Conservation (phyloP, 2,797 vertebrate species). For the Sebastes matsubarae region DNA sequence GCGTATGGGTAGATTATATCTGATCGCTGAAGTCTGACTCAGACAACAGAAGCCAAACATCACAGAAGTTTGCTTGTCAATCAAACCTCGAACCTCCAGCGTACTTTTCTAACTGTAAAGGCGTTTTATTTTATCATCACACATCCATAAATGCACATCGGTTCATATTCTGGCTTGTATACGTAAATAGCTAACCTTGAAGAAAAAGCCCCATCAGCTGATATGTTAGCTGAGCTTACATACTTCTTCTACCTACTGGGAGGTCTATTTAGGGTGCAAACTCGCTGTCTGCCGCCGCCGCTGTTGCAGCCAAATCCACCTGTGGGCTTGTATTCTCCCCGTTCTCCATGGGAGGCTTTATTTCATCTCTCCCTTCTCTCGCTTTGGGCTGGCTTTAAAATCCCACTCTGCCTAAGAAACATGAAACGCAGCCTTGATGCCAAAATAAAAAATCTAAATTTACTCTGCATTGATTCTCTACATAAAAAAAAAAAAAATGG, state of each 20-base stretch:
- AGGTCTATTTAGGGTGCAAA: conserved; percentile 58
- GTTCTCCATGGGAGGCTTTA: conserved; percentile 51
- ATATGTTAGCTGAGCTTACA: conserved; percentile 45
- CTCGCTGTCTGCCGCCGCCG: conserved; percentile 38
- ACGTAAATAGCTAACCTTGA: conserved; percentile 28
- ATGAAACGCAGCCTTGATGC: conserved; percentile 15
- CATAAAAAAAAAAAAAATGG: conserved; percentile 16
- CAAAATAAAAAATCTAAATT: conserved; percentile 39
- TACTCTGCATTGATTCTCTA: conserved; percentile 7
- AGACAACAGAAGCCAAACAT: conserved; percentile 26
- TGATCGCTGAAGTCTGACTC: background rate
- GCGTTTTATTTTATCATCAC: background rate
- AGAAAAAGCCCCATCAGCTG: conserved; percentile 41
- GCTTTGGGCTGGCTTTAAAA: conserved; percentile 47
- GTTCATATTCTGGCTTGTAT: background rate
- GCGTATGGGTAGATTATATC: conserved; percentile 26
- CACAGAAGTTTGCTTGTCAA: conserved; percentile 1
- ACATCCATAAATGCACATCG: background rate
- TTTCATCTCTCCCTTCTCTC: conserved; percentile 52
- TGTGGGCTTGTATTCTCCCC: conserved; percentile 44
- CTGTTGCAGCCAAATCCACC: conserved; percentile 47
- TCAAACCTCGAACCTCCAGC: background rate
- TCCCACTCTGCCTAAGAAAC: conserved; percentile 32
- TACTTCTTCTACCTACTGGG: conserved; percentile 37
- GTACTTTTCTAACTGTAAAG: background rate